phyloP scores from a whole-genome alignment of 1,140 invertebrate species.

The Heterodera carotae region DNA sequence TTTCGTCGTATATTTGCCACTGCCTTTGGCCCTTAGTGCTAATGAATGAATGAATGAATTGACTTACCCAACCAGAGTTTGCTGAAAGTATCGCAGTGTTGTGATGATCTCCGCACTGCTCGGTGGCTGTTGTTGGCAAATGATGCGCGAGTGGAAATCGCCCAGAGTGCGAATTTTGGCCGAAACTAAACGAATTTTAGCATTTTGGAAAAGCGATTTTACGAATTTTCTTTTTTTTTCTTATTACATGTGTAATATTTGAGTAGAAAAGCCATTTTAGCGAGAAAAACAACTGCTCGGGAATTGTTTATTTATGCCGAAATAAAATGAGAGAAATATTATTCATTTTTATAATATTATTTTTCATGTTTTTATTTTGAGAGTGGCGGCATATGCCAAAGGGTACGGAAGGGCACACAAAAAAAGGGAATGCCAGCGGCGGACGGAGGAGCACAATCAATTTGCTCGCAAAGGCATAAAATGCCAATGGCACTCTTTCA shows the following conservation, averaged over 20 bases:
- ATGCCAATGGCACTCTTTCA: background rate
- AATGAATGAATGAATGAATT: background rate
- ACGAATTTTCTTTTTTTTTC: background rate
- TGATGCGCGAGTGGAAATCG: constrained; percentile 88
- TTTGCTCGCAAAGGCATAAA: background rate
- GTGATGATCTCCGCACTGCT: constrained; percentile 92
- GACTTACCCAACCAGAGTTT: constrained; percentile 87
- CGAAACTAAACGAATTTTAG: constrained; percentile 76
- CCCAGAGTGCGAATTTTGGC: constrained; percentile 93
- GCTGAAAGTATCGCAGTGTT: constrained; percentile 95
- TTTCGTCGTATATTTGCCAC: too few species aligned
- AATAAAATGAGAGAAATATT: background rate
- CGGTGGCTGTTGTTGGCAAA: constrained; percentile 87
- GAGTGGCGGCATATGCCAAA: background rate
- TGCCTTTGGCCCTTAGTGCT: too few species aligned
- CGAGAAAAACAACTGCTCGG: background rate
- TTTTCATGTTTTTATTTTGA: too few species aligned
- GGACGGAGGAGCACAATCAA: background rate
- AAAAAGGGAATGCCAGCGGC: too few species aligned
- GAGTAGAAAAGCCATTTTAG: constrained; percentile 59
- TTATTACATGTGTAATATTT: constrained; percentile 65
- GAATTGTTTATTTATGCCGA: background rate
- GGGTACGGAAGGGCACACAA: background rate
- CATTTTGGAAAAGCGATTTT: background rate
- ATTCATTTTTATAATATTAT: too few species aligned